A percentile compares a stretch with the other conserved stretches of the same genome.
phyloP scores from a whole-genome alignment of 1,140 invertebrate species.

The Reticulitermes speratus region DNA sequence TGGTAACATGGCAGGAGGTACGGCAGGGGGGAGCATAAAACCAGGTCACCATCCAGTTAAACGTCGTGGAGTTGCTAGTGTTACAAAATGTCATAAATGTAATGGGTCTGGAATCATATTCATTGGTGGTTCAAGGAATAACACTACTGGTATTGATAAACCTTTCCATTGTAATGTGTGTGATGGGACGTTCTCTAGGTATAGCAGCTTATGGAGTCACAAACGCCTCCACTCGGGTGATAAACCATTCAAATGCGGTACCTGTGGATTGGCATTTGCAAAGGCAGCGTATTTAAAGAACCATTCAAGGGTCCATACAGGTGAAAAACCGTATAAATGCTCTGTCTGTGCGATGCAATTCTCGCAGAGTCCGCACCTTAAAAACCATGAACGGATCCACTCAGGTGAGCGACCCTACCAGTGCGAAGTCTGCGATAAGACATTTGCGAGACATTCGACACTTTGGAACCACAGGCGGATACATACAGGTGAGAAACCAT shows the following conservation, averaged over 20 bases:
- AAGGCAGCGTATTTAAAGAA: constrained; percentile 90
- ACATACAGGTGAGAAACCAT: constrained; percentile 91
- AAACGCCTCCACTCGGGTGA: constrained; percentile 83
- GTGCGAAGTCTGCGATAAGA: constrained; percentile 89
- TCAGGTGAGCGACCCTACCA: constrained; percentile 87
- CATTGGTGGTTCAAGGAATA: constrained; percentile 57
- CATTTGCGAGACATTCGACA: constrained; percentile 81
- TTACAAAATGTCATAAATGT: constrained; percentile 83
- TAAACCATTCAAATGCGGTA: constrained; percentile 88
- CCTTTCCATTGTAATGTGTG: constrained; percentile 86
- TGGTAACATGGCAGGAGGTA: constrained; percentile 8
- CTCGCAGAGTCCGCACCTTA: constrained; percentile 84
- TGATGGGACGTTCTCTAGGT: constrained; percentile 70
- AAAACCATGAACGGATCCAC: constrained; percentile 90
- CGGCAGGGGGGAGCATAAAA: constrained; percentile 40
- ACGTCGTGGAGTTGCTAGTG: constrained; percentile 74
- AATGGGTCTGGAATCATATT: constrained; percentile 84
- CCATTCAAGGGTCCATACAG: constrained; percentile 77
- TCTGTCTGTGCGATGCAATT: constrained; percentile 86
- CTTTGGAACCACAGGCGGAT: constrained; percentile 91
- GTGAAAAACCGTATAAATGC: constrained; percentile 84
- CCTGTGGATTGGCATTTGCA: constrained; percentile 91
- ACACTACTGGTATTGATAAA: constrained; percentile 62
- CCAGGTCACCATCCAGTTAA: constrained; percentile 78
- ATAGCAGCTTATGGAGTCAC: constrained; percentile 82